Evolutionary conservation across 2,888 invertebrate species (phyloP).

Genomic region (Leptinotarsa peninsularis): DNA sequence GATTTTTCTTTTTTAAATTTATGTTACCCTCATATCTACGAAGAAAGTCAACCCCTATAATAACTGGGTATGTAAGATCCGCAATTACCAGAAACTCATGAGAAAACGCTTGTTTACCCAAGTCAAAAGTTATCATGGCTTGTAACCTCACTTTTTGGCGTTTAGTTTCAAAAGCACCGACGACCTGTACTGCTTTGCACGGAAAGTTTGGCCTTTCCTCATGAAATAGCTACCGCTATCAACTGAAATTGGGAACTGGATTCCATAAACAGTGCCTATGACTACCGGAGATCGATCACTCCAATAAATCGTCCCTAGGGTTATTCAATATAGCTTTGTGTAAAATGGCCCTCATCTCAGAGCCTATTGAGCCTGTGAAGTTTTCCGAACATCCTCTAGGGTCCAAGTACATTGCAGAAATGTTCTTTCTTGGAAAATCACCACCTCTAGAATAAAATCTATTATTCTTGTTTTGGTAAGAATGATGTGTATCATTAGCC

Average conservation of each 20-base stretch:
- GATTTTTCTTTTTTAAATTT: background rate
- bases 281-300: too few relatives aligned
- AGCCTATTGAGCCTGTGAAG: background rate
- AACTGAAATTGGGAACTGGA: too few relatives aligned
- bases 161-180: background rate
- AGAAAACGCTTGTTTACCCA: background rate
- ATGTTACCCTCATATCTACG: background rate
- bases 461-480: background rate
- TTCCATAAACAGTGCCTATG: too few relatives aligned
- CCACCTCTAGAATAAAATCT: background rate
- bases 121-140: background rate
- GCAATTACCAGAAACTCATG: background rate
- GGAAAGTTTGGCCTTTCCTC: background rate
- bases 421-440: background rate
- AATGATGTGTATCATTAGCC: background rate
- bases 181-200: background rate
- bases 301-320: background rate
- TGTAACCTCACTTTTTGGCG: background rate
- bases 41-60: background rate
- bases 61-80: slow-evolving; percentile 3
- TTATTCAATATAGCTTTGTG: background rate
- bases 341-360: background rate
- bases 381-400: background rate
- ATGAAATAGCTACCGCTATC: background rate
- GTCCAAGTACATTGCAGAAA: background rate